Percentiles rank a stretch among this genome's conserved stretches.
These are phyloP conservation scores for Unio pictorum DNA, from an alignment of 2,888 invertebrate genomes.

Conservation along the genomic window DNA sequence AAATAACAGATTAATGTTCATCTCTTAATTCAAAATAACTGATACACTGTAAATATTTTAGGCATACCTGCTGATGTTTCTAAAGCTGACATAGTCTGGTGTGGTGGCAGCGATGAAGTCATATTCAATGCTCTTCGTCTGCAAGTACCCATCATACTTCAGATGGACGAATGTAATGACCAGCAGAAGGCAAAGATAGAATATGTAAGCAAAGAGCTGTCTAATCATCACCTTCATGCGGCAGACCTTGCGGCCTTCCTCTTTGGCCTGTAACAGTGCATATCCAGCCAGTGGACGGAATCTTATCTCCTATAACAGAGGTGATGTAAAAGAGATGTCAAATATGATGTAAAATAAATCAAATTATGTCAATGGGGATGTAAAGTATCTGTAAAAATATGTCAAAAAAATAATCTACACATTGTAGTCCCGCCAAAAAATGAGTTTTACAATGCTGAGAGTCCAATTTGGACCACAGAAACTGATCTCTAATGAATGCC, in stretches of 20 bases:
- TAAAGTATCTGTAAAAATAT: no score
- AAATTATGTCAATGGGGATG: no score
- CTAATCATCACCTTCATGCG: conserved; percentile 59
- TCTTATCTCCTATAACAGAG: conserved; percentile 51
- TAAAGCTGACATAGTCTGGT: conserved; percentile 23
- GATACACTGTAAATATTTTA: neutral
- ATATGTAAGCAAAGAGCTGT: conserved; percentile 52
- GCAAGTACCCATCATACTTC: conserved; percentile 33
- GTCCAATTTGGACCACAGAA: no score
- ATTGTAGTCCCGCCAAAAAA: no score
- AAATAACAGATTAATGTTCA: neutral
- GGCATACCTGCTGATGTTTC: conserved; percentile 41
- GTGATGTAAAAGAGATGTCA: no score
- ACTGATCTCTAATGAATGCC: no score
- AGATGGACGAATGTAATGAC: conserved; percentile 54
- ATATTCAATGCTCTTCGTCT: conserved; percentile 40
- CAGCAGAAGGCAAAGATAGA: conserved; percentile 57
- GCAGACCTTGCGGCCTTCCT: conserved; percentile 56
- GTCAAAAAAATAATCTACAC: no score
- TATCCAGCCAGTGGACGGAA: conserved; percentile 64
- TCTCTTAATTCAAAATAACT: neutral
- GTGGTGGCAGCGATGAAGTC: conserved; percentile 30
- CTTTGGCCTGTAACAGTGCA: conserved; percentile 61
- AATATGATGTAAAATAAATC: no score
- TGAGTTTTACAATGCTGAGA: no score